A percentile compares a stretch with the other conserved stretches of the same genome.
These are phyloP conservation scores for Propithecus deckenii DNA, from an alignment of 2,797 vertebrate genomes.

Conservation along the genomic window DNA sequence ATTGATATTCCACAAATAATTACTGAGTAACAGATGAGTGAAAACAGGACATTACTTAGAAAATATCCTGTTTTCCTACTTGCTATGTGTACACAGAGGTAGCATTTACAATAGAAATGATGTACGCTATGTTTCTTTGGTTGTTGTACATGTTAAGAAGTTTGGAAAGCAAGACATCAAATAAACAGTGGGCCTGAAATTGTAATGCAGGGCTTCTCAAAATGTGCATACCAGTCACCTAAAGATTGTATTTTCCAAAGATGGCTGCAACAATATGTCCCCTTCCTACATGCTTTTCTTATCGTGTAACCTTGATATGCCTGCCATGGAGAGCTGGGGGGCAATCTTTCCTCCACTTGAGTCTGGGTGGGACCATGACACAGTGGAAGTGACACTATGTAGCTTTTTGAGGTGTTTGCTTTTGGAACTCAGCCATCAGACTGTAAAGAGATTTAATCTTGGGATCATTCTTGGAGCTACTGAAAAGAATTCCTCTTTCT, in stretches of 20 bases:
- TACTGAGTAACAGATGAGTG: neutral
- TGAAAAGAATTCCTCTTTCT: slow-evolving; percentile 16
- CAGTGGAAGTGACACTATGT: neutral
- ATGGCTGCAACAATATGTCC: neutral
- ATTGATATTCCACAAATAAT: neutral
- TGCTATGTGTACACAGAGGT: neutral
- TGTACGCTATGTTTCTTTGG: neutral
- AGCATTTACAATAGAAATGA: neutral
- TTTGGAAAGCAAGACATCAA: neutral
- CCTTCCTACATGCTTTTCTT: neutral
- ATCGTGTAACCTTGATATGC: neutral
- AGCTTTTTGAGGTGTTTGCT: neutral
- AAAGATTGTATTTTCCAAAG: neutral
- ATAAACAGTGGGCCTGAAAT: neutral
- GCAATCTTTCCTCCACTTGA: neutral
- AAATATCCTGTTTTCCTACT: neutral
- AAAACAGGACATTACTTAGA: slow-evolving; percentile 7
- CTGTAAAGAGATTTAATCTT: neutral
- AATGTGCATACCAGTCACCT: neutral
- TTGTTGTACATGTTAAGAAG: neutral
- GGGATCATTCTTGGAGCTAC: neutral
- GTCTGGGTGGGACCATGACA: neutral
- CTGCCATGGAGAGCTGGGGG: neutral
- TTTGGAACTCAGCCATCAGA: neutral
- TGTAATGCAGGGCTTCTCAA: neutral